Conservation (phyloP, 2,888 invertebrate species). For the Frankliniella intonsa region DNA sequence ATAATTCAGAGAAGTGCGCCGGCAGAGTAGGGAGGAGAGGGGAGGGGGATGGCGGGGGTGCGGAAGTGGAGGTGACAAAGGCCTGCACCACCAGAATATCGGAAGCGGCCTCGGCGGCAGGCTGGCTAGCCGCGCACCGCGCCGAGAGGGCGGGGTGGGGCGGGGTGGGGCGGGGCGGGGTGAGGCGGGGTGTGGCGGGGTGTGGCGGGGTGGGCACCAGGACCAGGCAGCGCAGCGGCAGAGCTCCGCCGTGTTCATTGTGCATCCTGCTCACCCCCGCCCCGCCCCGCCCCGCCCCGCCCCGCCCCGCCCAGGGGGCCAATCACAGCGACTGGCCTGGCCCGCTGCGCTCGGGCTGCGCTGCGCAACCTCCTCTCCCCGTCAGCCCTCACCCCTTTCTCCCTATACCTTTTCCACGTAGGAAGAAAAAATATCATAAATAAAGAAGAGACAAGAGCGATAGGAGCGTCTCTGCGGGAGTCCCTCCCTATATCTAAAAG, state of each 20-base stretch:
- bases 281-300: background rate
- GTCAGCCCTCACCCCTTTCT: too few species aligned
- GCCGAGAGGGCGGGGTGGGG: background rate
- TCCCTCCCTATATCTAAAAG: too few species aligned
- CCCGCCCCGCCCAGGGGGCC: too few species aligned
- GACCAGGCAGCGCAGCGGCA: background rate
- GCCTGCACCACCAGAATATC: background rate
- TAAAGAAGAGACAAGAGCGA: background rate
- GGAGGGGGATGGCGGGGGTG: background rate
- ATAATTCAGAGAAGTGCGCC: conserved; percentile 5
- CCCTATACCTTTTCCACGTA: background rate
- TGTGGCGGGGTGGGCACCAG: background rate
- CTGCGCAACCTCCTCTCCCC: too few species aligned
- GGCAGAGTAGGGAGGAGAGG: background rate
- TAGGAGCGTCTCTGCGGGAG: too few species aligned
- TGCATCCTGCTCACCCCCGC: background rate
- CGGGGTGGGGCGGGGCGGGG: background rate
- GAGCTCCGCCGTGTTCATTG: background rate
- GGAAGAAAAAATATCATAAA: background rate
- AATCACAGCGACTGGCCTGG: too few species aligned
- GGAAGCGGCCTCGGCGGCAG: background rate
- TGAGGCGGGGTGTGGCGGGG: background rate
- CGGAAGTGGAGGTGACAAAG: background rate
- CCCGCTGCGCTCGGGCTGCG: too few species aligned
- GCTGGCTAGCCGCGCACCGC: background rate